Evolutionary conservation across 2,113 vertebrate genomes (phyloP), one percentile per base, ranked within the genome.

Genomic region (Petrocephalus zakoni): DNA sequence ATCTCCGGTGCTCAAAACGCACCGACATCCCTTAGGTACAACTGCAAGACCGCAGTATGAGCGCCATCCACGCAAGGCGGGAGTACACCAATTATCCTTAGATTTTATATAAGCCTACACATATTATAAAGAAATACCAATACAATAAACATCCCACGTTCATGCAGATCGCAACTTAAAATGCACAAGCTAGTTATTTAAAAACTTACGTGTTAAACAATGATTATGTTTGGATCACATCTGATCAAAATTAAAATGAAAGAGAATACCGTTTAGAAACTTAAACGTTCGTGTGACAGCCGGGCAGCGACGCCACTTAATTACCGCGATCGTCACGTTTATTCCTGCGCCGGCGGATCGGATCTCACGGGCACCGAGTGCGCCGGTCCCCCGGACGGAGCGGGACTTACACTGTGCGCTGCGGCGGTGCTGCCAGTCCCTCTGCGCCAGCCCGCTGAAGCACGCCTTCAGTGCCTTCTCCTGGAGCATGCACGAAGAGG

Each of bases 401-500:
- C 94, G 91, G 94, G 91, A 92, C 98, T 95, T 99, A 99, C 98
- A 99, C 97, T 99, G 97, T 92, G 98, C 97, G 97, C 96, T 97
- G 96, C 97, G 96, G 90, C 97, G 97, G 90, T 97, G 98, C 89
- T 96, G 97, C 98, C 98, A 99, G 95, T 98, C 97, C 93, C 96
- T 95, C 92, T 97, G 97, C 93, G 97, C 95, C 96, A 99, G 95
- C 96, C 97, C 97, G 96, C 96, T 97, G 97, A 99, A 97, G 96
- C 98, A 99, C 91, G 98, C 97, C 96, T 98, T 99, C 93, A 99
- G 96, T 94, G 98, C 97, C 94, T 97, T 98, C 93, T 99, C 98
- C 95, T 98, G 97, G 93, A 99, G 96, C 98, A 99, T 98, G 96
- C 98, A 99, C 89, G 98, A 95, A 29, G 94, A 98, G 92, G 97